phyloP scores from a whole-genome alignment of 1,140 invertebrate genomes.

The Drosophila mayri region DNA sequence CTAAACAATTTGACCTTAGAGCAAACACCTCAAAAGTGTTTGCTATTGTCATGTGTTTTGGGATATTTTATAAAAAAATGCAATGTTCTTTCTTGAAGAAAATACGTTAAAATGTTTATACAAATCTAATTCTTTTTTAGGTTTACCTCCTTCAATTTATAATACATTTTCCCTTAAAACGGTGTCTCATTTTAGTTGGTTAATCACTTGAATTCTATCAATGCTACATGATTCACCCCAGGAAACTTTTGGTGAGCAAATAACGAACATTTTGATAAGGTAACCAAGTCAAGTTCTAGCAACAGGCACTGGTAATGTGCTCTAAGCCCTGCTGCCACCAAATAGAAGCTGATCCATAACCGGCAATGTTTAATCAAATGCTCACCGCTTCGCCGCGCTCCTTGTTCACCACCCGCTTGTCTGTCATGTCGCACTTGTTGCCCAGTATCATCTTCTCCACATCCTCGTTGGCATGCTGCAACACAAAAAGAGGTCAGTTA shows the following conservation, averaged over 20 bases:
- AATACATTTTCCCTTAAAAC: not conserved
- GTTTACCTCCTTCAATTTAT: no score
- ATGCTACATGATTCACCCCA: not conserved
- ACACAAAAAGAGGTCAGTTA: not conserved
- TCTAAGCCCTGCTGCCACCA: not conserved
- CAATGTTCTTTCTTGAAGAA: not conserved
- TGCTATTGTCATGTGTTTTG: not conserved
- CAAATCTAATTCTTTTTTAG: not conserved
- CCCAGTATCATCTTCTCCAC: slow-evolving; percentile 99
- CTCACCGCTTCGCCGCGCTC: slow-evolving; percentile 94
- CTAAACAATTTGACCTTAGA: slow-evolving; percentile 5
- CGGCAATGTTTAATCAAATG: slow-evolving; percentile 20
- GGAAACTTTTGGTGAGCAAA: not conserved
- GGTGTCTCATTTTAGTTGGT: not conserved
- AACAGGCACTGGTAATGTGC: not conserved
- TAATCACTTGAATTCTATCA: not conserved
- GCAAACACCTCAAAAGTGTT: not conserved
- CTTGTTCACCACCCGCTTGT: slow-evolving; percentile 96
- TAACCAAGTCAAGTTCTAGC: not conserved
- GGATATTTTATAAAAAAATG: no score
- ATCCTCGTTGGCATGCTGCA: slow-evolving; percentile 98
- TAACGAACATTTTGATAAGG: not conserved
- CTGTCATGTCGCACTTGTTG: slow-evolving; percentile 99
- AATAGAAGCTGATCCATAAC: not conserved
- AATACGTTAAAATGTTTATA: not conserved